phyloP scores from a whole-genome alignment of 2,113 vertebrate species.

The Salminus brasiliensis region DNA sequence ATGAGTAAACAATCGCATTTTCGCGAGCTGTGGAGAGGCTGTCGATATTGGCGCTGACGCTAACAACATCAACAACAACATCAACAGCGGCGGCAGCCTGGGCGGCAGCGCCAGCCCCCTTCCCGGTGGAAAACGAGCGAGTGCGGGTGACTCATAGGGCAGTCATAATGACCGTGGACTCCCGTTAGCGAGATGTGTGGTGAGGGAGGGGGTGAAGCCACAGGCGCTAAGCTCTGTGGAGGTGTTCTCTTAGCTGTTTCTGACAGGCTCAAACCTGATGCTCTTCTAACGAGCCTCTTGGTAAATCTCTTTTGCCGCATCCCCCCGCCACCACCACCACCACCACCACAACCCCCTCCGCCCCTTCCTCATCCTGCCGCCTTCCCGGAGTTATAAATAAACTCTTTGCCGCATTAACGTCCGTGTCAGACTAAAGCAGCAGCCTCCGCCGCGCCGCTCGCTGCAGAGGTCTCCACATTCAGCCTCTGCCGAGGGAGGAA shows the following conservation, averaged over 20 bases:
- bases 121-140: neutral
- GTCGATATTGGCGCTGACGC: slow-evolving; percentile 1
- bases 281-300: slow-evolving; percentile 61
- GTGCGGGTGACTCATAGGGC: slow-evolving; percentile 67
- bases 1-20: neutral
- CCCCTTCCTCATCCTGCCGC: slow-evolving; percentile 2
- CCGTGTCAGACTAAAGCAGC: slow-evolving; percentile 45
- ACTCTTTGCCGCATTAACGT: slow-evolving; percentile 38
- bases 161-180: slow-evolving; percentile 70
- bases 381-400: slow-evolving; percentile 50
- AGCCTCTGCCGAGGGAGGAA: neutral
- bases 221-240: slow-evolving; percentile 51
- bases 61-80: slow-evolving; percentile 23
- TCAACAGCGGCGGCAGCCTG: slow-evolving; percentile 2
- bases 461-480: slow-evolving; percentile 1
- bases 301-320: slow-evolving; percentile 32
- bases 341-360: neutral
- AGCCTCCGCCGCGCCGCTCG: slow-evolving; percentile 1
- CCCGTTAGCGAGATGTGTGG: slow-evolving; percentile 70
- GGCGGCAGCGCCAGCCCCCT: neutral
- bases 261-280: slow-evolving; percentile 69
- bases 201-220: slow-evolving; percentile 57
- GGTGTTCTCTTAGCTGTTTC: slow-evolving; percentile 58
- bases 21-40: slow-evolving; percentile 3
- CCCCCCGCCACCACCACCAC: slow-evolving; percentile 7